Percentiles rank a stretch among this genome's conserved stretches.
phyloP scores from a whole-genome alignment of 1,140 invertebrate genomes.

The Wiebesia pumilae region DNA sequence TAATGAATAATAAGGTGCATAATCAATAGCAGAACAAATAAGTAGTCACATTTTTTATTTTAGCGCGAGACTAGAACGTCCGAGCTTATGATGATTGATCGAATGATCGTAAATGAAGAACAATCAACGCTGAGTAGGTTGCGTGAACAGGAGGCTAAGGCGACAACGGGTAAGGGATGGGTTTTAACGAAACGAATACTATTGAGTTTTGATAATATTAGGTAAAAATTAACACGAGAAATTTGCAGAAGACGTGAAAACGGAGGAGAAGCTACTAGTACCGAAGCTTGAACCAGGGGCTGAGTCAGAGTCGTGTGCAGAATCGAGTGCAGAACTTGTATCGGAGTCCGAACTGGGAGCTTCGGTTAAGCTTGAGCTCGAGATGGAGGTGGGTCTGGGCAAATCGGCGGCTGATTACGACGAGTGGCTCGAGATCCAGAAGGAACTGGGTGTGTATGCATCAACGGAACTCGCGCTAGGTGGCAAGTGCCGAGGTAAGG shows the following conservation, averaged over 20 bases:
- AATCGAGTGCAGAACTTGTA: conserved; percentile 56
- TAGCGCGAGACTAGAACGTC: conserved; percentile 81
- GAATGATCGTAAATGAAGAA: conserved; percentile 82
- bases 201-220: neutral
- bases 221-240: neutral
- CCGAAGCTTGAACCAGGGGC: conserved; percentile 70
- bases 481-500: conserved; percentile 65
- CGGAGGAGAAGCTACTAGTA: conserved; percentile 70
- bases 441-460: conserved; percentile 78
- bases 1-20: neutral
- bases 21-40: neutral
- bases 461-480: conserved; percentile 60
- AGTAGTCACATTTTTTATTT: neutral
- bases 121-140: conserved; percentile 78
- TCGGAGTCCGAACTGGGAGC: conserved; percentile 58
- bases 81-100: conserved; percentile 84
- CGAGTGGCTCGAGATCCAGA: conserved; percentile 82
- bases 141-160: conserved; percentile 71
- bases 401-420: conserved; percentile 77
- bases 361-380: conserved; percentile 72
- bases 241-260: conserved; percentile 29
- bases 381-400: conserved; percentile 64
- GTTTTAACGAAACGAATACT: neutral
- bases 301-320: conserved; percentile 61
- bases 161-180: conserved; percentile 62